Conservation (phyloP, 2,113 vertebrate species). For the Macrotis lagotis region DNA sequence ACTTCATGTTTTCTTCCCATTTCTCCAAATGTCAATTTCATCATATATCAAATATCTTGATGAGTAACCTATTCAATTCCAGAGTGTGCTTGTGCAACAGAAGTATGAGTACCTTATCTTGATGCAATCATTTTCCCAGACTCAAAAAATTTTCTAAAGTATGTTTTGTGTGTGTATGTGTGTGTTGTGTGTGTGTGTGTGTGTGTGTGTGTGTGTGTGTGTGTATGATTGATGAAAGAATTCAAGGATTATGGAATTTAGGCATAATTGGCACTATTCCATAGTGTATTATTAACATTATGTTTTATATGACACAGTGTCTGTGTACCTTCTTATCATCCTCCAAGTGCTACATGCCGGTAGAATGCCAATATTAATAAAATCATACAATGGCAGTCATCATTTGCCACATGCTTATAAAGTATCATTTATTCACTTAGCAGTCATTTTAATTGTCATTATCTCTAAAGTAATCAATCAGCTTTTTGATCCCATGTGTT, state of each 20-base stretch:
- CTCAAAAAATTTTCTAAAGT: conserved; percentile 9
- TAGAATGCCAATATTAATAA: conserved; percentile 60
- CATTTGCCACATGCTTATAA: conserved; percentile 66
- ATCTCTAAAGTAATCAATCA: conserved; percentile 64
- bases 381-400: conserved; percentile 19
- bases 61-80: not conserved
- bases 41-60: not conserved
- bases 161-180: not conserved
- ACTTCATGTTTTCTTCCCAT: not conserved
- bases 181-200: not conserved
- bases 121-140: not conserved
- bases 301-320: conserved; percentile 62
- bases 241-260: conserved; percentile 45
- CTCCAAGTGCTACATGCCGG: conserved; percentile 70
- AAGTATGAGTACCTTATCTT: not conserved
- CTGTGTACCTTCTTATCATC: conserved; percentile 75
- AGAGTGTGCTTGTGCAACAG: not conserved
- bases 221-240: conserved; percentile 26
- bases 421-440: conserved; percentile 65
- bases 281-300: conserved; percentile 15
- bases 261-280: conserved; percentile 48
- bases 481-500: conserved; percentile 62
- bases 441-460: conserved; percentile 73
- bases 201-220: not conserved
- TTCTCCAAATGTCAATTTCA: not conserved